Conservation (phyloP, 2,113 vertebrate species). For the Chaetops frenatus region DNA sequence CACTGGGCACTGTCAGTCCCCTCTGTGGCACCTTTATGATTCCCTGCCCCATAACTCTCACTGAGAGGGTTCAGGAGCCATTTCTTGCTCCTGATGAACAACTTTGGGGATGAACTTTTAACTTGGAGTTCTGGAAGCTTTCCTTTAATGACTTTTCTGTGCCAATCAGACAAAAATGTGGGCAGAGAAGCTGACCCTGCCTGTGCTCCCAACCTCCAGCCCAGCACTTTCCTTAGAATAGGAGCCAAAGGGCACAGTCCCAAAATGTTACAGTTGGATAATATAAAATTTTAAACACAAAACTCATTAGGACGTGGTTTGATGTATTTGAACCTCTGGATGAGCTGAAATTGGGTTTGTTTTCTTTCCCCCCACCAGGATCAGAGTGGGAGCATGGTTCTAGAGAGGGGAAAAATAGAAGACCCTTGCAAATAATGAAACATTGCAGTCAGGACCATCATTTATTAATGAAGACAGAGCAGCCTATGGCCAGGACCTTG, state of each 20-base stretch:
- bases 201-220: background rate
- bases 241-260: background rate
- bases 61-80: background rate
- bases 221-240: background rate
- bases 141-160: background rate
- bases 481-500: background rate
- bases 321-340: background rate
- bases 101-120: background rate
- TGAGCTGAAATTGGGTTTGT: background rate
- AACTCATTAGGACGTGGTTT: background rate
- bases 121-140: background rate
- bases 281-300: background rate
- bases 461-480: constrained; percentile 4
- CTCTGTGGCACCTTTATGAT: background rate
- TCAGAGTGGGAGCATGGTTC: background rate
- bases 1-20: background rate
- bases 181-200: background rate
- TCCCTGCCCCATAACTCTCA: background rate
- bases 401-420: background rate
- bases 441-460: background rate
- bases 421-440: background rate
- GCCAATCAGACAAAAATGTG: background rate
- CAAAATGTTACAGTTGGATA: background rate
- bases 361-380: accelerated
- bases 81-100: background rate